Percentiles rank a stretch among this genome's conserved stretches.
These are phyloP conservation scores for Saccopteryx leptura DNA, from an alignment of 2,113 vertebrate genomes.

Conservation along the genomic window DNA sequence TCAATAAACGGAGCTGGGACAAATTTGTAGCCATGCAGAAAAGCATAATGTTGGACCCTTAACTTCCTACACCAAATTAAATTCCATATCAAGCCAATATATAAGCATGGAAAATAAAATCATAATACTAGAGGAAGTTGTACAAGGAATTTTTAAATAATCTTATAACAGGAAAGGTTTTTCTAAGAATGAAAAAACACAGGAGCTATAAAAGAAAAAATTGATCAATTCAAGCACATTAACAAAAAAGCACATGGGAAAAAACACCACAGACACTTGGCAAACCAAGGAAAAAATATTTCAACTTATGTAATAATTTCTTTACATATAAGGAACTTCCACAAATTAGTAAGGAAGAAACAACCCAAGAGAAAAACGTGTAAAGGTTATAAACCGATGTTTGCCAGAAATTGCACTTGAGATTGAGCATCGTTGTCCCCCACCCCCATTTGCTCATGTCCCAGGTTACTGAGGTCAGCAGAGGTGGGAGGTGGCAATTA, in stretches of 20 bases:
- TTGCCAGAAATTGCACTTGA: neutral
- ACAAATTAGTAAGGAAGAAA: neutral
- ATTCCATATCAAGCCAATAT: neutral
- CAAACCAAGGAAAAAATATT: slow-evolving; percentile 6
- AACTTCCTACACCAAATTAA: neutral
- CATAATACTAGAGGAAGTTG: slow-evolving; percentile 6
- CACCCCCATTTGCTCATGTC: neutral
- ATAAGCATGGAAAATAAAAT: slow-evolving; percentile 31
- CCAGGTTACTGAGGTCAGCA: neutral
- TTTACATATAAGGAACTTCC: neutral
- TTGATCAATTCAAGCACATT: neutral
- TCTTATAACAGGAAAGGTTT: neutral
- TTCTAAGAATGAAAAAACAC: slow-evolving; percentile 33
- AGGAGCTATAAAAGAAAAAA: neutral
- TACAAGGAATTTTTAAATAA: neutral
- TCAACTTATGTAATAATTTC: neutral
- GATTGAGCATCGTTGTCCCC: neutral
- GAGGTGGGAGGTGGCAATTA: neutral
- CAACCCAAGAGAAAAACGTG: neutral
- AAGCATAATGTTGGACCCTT: neutral
- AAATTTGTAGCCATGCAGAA: neutral
- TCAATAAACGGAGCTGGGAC: neutral
- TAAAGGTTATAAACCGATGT: neutral
- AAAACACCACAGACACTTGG: neutral
- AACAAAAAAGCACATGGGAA: neutral